Evolutionary conservation across 92 coral and sea anemone genomes (phyloP), one percentile per base, ranked within the genome.

Genomic region (Umimayanthus kanabou): DNA sequence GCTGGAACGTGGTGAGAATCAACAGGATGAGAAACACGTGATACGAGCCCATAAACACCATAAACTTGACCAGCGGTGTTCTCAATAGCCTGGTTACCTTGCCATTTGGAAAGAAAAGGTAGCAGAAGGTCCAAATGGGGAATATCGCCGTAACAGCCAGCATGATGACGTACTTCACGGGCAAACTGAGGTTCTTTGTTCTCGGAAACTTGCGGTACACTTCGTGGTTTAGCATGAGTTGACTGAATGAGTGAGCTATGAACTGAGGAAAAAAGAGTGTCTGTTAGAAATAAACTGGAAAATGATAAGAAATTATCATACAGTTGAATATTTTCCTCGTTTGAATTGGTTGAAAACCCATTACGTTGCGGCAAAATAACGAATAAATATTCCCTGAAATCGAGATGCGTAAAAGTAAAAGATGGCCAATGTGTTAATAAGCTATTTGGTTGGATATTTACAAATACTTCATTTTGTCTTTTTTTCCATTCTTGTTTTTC

Each of bases 191-290:
- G 29, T 88, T 81, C 58, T 85, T 85, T 67, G 82, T 76, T 58
- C 42, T 71, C 45, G 91, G 91, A 18, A 88, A 82, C 58, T 39
- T 79, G 65, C 87, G 80, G 89, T 88, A 88, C 69, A 82, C 55
- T 47, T 91, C 93, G 42, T 89, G 66, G 79, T 91, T 91, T 9
- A 91, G 80, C 26, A 88, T 79, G 29, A 91, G 82, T 69, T 91
- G 93, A 57, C 91, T 91, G 89, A 81, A 91, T 6, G 93, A 89
- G 77, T 91, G 93, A 43, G 88, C 81, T 11, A 88, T 89, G 61
- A 91, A 91, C 93, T 91, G 75, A n/a, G 45, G 76, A 47, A 11
- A 25, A 22, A 49, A 85, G 4, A 39, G 39, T 47, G 10, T 47
- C 5, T 42, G 45, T 42, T 42, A 47, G 53, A 47, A 47, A 47